Conservation (phyloP, 2,888 invertebrate genomes). For the Heliconius aoede region DNA sequence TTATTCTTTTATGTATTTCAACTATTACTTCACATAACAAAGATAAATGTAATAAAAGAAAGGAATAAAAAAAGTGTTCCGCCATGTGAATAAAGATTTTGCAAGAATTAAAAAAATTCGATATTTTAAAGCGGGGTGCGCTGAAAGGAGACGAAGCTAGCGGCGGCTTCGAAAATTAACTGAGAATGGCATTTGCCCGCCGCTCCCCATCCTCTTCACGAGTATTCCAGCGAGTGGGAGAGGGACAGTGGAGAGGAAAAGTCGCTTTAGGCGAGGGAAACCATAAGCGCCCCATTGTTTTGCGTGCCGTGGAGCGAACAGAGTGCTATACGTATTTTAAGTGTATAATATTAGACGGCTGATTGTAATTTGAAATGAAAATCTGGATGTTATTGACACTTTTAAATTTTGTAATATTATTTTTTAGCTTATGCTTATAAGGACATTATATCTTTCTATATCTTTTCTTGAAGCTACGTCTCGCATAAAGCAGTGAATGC, state of each 20-base stretch:
- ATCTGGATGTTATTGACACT: conserved; percentile 49
- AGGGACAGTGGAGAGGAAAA: conserved; percentile 65
- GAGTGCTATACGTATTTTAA: conserved; percentile 57
- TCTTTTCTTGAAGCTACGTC: too few relatives aligned
- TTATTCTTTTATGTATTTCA: too few relatives aligned
- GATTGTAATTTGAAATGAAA: conserved; percentile 70
- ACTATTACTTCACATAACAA: neutral
- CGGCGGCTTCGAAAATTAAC: conserved; percentile 78
- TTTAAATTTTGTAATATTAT: neutral
- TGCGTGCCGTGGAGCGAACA: conserved; percentile 74
- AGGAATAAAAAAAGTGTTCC: conserved; percentile 37
- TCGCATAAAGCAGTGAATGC: too few relatives aligned
- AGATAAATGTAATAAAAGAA: conserved; percentile 32
- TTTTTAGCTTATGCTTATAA: neutral
- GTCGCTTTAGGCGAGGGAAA: conserved; percentile 79
- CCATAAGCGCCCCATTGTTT: conserved; percentile 81
- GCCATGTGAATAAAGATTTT: conserved; percentile 36
- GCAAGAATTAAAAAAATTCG: conserved; percentile 57
- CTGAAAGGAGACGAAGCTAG: conserved; percentile 65
- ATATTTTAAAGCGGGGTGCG: conserved; percentile 60
- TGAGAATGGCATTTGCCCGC: conserved; percentile 74
- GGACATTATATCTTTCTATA: too few relatives aligned
- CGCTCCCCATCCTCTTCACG: conserved; percentile 57
- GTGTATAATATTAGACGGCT: conserved; percentile 55
- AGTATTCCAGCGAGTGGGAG: conserved; percentile 51